Base-by-base conservation (phyloP, 2,888 invertebrate genomes). In the Belgica antarctica region DNA sequence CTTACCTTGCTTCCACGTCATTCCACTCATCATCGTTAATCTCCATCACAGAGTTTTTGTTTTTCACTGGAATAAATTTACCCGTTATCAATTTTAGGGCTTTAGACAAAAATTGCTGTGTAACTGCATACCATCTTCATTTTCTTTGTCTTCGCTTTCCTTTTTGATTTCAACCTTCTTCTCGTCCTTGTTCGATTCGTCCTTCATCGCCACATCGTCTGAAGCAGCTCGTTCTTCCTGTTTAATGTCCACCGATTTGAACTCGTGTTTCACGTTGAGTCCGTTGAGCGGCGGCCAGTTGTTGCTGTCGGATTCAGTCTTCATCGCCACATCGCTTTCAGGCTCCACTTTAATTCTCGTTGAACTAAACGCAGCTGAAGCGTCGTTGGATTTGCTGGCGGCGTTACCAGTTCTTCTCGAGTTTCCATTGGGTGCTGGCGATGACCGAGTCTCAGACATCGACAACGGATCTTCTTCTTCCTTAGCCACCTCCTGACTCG, bases 61-160 rank as follows among this genome's bases (percentile, higher is more conserved):
- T 84, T 76, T 82, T 66, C 17, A 25, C 65, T 66, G 8, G 22
- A 52, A 52, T 17, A 12, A n/a, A n/a, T n/a, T n/a, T n/a, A n/a
- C n/a, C n/a, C n/a, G n/a, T n/a, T n/a, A n/a, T n/a, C n/a, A n/a
- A n/a, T n/a, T n/a, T n/a, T n/a, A n/a, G n/a, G n/a, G n/a, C n/a
- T n/a, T n/a, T n/a, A n/a, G n/a, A n/a, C n/a, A n/a, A n/a, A n/a
- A n/a, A 41, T 41, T 15, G 2, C 41, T 5, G 15, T 41, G n/a
- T 5, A 41, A 5, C 15, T 15, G 41, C 41, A 24, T 68, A 57
- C 68, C 68, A n/a, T 68, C 68, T 25, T 68, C 68, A 27, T 31
- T 57, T n/a, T 52, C 81, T 79, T 84, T 83, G 74, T 82, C 80
- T 73, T 84, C 82, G 73, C 85, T 85, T 75, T 85, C 85, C 77